Evolutionary conservation across 1,140 invertebrate species (phyloP), one percentile per base, ranked within the genome.

Genomic region (Neodiprion fabricii): DNA sequence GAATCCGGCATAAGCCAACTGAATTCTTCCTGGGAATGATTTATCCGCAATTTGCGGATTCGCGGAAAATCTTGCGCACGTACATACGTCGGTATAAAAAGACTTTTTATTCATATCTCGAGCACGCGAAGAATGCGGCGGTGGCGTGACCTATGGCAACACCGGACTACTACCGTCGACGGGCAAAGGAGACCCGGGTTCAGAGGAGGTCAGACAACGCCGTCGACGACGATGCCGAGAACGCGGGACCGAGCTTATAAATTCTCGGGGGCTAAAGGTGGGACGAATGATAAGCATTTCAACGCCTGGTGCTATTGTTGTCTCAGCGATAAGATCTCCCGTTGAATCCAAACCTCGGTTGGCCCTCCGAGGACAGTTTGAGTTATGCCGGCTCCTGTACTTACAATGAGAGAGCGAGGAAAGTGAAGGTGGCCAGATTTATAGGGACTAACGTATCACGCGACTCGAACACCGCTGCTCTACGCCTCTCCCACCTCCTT

Each of bases 291-390:
- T 81, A 82, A 83, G 81, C 81, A 80, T 83, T 81, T 76, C 80
- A 80, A 72, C 67, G 75, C 72, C 69, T 78, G 75, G 76, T 74
- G 81, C 81, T 81, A 83, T 83, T 83, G 80, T 82, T 83, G 80
- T 83, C 82, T 72, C 66, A 14, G 72, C 78, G 82, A 83, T 83
- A 83, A 83, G 81, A 83, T 83, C 82, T 80, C 74, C 77, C 77
- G 82, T 72, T 83, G 81, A 81, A 83, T 82, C 77, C 79, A 75
- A 79, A 73, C 72, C 78, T 75, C 48, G 71, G 21, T 74, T 70
- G 50, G 53, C 48, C 14, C 50, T 47, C 65, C 50, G 77, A 76
- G 74, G 78, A 79, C 78, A 79, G 77, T 79, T 81, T 81, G 79
- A 81, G 78, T 81, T 81, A 81, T 81, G 77, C 79, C 71, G 75